A percentile compares a stretch with the other conserved stretches of the same genome.
phyloP scores from a whole-genome alignment of 2,797 vertebrate genomes.

The Sebastes oblongus region DNA sequence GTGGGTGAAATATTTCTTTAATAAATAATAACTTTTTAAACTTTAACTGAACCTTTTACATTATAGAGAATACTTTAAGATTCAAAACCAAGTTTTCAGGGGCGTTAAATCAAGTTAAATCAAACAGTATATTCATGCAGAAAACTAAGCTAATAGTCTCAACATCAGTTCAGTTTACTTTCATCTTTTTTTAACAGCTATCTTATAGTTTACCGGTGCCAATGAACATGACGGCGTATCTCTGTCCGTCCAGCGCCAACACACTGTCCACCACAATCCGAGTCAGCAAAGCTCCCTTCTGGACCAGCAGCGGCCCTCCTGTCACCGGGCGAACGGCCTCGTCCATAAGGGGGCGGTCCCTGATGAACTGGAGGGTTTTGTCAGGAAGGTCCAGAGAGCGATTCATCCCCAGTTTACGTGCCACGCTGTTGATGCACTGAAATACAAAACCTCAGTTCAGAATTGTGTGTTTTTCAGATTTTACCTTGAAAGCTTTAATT shows the following conservation, averaged over 20 bases:
- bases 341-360: slow-evolving; percentile 82
- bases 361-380: slow-evolving; percentile 83
- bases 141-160: not conserved
- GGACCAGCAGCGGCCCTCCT: slow-evolving; percentile 73
- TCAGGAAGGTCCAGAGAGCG: slow-evolving; percentile 80
- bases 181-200: not conserved
- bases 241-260: slow-evolving; percentile 70
- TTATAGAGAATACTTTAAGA: not conserved
- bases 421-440: slow-evolving; percentile 77
- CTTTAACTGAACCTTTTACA: not conserved
- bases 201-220: slow-evolving; percentile 77
- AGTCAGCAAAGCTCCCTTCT: slow-evolving; percentile 71
- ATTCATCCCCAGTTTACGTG: slow-evolving; percentile 67
- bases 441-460: not conserved
- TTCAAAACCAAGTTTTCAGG: not conserved
- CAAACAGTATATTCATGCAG: not conserved
- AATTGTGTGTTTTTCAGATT: not conserved
- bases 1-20: too few species aligned
- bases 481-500: not conserved
- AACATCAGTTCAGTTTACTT: not conserved
- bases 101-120: not conserved
- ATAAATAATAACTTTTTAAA: not conserved
- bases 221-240: slow-evolving; percentile 80
- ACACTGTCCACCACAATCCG: slow-evolving; percentile 78
- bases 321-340: slow-evolving; percentile 72